Conservation (phyloP, 1,140 invertebrate species). For the Dendrolimus punctatus region DNA sequence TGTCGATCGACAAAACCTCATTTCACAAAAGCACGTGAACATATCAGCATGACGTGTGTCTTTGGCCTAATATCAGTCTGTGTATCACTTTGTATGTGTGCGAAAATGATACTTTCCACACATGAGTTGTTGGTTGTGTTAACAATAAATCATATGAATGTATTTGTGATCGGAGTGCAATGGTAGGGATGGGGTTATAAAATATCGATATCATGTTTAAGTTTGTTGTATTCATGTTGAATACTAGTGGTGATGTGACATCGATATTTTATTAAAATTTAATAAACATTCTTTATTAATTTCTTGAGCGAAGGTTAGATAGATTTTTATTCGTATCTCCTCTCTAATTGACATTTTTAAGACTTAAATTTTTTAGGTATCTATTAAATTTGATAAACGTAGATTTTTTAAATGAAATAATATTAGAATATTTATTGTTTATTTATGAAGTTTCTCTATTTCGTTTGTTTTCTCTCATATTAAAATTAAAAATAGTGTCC, state of each 20-base stretch:
- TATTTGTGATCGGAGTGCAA: slow-evolving; percentile 53
- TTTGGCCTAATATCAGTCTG: neutral
- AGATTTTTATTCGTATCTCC: no score
- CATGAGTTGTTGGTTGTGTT: slow-evolving; percentile 50
- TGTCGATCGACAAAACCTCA: neutral
- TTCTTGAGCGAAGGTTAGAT: no score
- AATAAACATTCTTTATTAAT: no score
- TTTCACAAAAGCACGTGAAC: slow-evolving; percentile 1
- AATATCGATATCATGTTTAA: slow-evolving; percentile 17
- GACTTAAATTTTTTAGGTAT: no score
- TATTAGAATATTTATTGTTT: no score
- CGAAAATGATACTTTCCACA: slow-evolving; percentile 45
- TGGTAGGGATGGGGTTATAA: slow-evolving; percentile 17
- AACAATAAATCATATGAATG: slow-evolving; percentile 67
- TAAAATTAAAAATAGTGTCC: no score
- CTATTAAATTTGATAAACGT: no score
- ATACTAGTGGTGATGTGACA: neutral
- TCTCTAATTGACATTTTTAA: no score
- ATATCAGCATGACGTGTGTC: slow-evolving; percentile 5
- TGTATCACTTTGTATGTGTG: slow-evolving; percentile 25
- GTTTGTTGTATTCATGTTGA: neutral
- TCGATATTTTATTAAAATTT: neutral
- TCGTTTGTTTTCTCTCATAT: no score
- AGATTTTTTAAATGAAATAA: no score
- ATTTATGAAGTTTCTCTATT: no score